phyloP scores from a whole-genome alignment of 1,140 invertebrate species.

The Penaeus japonicus region DNA sequence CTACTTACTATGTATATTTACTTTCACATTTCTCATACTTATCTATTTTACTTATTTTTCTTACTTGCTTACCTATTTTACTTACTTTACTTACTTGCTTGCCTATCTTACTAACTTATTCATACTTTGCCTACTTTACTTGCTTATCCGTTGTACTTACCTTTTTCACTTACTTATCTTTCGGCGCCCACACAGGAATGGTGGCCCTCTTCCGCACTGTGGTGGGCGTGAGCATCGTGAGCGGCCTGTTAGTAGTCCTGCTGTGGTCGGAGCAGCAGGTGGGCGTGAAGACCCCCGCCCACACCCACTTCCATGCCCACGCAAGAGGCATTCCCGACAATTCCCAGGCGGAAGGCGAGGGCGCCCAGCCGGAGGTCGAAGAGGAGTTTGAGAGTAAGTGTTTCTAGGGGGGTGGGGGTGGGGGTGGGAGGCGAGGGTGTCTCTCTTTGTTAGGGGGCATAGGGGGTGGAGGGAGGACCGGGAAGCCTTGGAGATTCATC shows the following conservation, averaged over 20 bases:
- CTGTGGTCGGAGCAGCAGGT: slow-evolving; percentile 40
- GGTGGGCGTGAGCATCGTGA: slow-evolving; percentile 34
- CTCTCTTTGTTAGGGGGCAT: too few relatives aligned
- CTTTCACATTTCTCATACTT: too few relatives aligned
- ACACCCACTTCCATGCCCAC: slow-evolving; percentile 25
- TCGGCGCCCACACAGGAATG: background rate
- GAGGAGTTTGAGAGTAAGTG: background rate
- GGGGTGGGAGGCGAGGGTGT: background rate
- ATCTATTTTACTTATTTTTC: too few relatives aligned
- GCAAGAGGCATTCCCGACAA: background rate
- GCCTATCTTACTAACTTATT: too few relatives aligned
- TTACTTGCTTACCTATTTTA: too few relatives aligned
- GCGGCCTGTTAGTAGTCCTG: slow-evolving; percentile 34
- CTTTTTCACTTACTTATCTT: background rate
- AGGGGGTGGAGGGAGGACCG: too few relatives aligned
- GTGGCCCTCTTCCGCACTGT: slow-evolving; percentile 21
- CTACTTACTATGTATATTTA: too few relatives aligned
- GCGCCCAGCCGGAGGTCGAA: background rate
- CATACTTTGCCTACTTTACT: too few relatives aligned
- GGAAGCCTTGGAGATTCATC: too few relatives aligned
- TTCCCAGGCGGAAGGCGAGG: background rate
- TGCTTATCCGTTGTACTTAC: too few relatives aligned
- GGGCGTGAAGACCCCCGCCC: slow-evolving; percentile 26
- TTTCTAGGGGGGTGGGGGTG: background rate
- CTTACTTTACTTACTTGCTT: too few relatives aligned